Evolutionary conservation across 35 echinoderm and acorn worm species (phyloP).

Genomic region (Amphiura filiformis): DNA sequence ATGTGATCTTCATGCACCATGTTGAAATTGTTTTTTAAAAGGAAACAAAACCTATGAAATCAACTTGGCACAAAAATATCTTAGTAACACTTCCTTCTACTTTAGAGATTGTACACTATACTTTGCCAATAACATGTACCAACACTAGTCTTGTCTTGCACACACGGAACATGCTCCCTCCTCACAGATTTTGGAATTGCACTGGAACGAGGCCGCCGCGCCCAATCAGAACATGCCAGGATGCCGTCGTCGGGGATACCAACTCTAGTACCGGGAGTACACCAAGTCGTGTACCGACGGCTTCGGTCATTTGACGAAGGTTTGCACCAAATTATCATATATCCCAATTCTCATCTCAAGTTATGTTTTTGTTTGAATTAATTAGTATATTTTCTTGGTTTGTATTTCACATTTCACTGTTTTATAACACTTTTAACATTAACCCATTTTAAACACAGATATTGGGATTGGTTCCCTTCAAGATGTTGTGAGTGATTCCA

Average conservation of each 20-base stretch:
- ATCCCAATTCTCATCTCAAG: too few relatives aligned
- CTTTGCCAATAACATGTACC: neutral
- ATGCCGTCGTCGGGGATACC: neutral
- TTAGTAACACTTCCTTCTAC: neutral
- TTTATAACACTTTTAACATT: neutral
- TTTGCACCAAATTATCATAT: neutral
- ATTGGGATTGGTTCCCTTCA: neutral
- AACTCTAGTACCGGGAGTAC: neutral
- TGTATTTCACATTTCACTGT: constrained; percentile 4
- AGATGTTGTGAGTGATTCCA: too few relatives aligned
- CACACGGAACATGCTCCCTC: neutral
- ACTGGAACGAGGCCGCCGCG: neutral
- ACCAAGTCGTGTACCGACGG: neutral
- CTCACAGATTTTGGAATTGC: neutral
- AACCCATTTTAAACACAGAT: constrained; percentile 5
- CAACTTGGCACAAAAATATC: neutral
- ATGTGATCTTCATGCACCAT: too few relatives aligned
- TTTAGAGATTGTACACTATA: neutral
- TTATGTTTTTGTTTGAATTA: neutral
- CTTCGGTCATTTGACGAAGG: neutral
- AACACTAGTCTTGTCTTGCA: neutral
- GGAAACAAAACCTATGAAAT: too few relatives aligned
- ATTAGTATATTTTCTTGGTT: neutral
- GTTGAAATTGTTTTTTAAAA: too few relatives aligned
- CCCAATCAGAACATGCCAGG: neutral